A percentile compares a stretch with the other conserved stretches of the same genome.
phyloP scores from a whole-genome alignment of 1,140 invertebrate species.

The Homarus americanus region DNA sequence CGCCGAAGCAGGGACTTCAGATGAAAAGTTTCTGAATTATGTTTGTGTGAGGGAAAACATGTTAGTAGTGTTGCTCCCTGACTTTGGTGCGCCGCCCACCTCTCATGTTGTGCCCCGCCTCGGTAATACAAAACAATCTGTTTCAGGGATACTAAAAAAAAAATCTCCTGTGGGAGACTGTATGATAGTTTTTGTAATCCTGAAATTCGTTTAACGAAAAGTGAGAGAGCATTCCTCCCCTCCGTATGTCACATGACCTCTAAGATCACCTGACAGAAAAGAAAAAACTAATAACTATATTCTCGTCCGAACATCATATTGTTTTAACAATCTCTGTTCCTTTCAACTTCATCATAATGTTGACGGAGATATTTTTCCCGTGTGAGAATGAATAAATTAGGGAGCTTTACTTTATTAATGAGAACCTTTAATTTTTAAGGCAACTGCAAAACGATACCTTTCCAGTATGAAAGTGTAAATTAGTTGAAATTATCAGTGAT shows the following conservation, averaged over 20 bases:
- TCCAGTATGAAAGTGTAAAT: too few species aligned
- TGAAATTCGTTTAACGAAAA: conserved; percentile 2
- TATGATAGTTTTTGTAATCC: not conserved
- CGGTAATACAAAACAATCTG: not conserved
- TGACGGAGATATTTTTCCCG: too few species aligned
- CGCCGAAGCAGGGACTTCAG: not conserved
- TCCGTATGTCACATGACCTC: not conserved
- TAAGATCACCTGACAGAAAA: too few species aligned
- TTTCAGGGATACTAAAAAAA: conserved; percentile 6
- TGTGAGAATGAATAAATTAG: too few species aligned
- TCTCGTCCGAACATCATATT: too few species aligned
- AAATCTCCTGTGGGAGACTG: not conserved
- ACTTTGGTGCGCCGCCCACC: not conserved
- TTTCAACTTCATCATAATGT: too few species aligned
- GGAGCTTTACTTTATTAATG: too few species aligned
- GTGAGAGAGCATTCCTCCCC: not conserved
- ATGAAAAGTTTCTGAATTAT: not conserved
- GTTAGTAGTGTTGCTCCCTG: not conserved
- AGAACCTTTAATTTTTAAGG: too few species aligned
- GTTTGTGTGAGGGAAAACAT: not conserved
- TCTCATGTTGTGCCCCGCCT: not conserved
- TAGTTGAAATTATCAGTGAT: too few species aligned
- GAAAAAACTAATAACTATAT: too few species aligned
- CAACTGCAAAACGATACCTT: too few species aligned
- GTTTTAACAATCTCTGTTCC: too few species aligned